Evolutionary conservation across 2,113 vertebrate species (phyloP).

Genomic region (Strix uralensis): DNA sequence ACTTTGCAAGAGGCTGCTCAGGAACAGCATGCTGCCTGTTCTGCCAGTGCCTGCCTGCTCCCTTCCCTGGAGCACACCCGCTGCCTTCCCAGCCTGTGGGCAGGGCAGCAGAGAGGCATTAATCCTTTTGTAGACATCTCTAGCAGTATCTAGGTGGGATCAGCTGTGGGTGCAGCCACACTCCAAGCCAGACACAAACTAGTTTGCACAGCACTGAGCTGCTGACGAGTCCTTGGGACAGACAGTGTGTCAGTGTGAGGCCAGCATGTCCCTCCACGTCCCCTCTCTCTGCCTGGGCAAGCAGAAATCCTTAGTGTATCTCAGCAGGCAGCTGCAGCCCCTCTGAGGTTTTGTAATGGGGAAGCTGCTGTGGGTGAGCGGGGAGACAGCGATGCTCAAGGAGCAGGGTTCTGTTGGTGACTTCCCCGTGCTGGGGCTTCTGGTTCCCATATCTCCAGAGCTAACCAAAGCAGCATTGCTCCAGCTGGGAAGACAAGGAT

Average conservation of each 20-base stretch:
- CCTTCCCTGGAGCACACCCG: neutral
- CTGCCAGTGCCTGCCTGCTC: neutral
- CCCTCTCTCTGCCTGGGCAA: neutral
- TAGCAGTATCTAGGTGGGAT: neutral
- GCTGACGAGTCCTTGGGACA: neutral
- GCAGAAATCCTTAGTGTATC: neutral
- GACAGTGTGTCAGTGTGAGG: neutral
- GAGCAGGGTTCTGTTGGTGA: neutral
- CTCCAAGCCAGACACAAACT: neutral
- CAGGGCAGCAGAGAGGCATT: neutral
- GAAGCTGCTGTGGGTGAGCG: neutral
- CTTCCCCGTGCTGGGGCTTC: neutral
- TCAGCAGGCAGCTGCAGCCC: neutral
- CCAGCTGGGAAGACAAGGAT: neutral
- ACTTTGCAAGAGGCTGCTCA: neutral
- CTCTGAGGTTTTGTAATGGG: neutral
- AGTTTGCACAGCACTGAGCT: neutral
- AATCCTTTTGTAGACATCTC: neutral
- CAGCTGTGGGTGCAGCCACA: no score
- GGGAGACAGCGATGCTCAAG: neutral
- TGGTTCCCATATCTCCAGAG: neutral
- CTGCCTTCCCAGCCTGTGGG: neutral
- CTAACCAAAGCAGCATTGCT: neutral
- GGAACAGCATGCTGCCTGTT: neutral
- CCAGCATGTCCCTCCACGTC: rapidly evolving